Evolutionary conservation across 2,888 invertebrate genomes (phyloP).

Genomic region (Ceriagrion tenellum): DNA sequence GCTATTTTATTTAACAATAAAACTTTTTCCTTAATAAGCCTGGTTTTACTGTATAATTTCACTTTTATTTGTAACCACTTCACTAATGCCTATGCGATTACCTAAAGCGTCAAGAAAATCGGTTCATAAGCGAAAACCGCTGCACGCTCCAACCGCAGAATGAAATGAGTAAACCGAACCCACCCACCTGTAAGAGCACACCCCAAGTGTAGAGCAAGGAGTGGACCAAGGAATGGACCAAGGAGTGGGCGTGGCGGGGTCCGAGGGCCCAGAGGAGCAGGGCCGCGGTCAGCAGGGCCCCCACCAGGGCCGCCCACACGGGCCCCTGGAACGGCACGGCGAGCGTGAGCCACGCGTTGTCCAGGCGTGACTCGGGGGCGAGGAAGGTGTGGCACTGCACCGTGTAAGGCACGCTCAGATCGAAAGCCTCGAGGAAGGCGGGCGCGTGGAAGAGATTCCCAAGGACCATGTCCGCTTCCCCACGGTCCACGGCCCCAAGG

Average conservation of each 20-base stretch:
- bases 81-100: too few relatives aligned
- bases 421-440: conserved; percentile 84
- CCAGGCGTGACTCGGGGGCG: conserved; percentile 88
- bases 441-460: conserved; percentile 89
- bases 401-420: conserved; percentile 89
- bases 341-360: conserved; percentile 91
- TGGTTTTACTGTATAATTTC: too few relatives aligned
- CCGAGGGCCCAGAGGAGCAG: conserved; percentile 79
- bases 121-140: not conserved
- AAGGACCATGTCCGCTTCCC: conserved; percentile 84
- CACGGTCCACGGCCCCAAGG: conserved; percentile 79
- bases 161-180: not conserved
- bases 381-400: conserved; percentile 91
- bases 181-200: conserved; percentile 88
- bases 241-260: conserved; percentile 90
- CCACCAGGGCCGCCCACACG: conserved; percentile 88
- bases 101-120: not conserved
- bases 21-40: too few relatives aligned
- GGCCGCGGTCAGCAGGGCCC: conserved; percentile 84
- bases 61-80: too few relatives aligned
- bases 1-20: too few relatives aligned
- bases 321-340: conserved; percentile 86
- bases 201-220: conserved; percentile 90
- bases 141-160: conserved; percentile 78
- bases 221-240: conserved; percentile 87